Conservation (phyloP, 2,113 vertebrate species). For the Notothenia coriiceps region DNA sequence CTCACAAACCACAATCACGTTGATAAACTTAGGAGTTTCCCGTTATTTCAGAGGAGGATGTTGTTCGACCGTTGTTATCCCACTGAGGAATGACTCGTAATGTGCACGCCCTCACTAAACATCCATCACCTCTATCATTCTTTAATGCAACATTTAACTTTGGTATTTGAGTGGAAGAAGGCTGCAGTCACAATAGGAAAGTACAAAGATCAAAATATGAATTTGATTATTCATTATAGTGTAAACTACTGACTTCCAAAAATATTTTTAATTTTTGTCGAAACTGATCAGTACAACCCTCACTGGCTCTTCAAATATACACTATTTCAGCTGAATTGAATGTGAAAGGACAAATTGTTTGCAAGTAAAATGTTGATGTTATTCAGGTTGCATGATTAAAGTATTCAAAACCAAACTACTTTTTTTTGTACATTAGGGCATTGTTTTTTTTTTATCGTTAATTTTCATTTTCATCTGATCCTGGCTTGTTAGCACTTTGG, state of each 20-base stretch:
- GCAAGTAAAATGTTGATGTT: too few relatives aligned
- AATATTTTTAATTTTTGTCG: background rate
- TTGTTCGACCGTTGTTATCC: background rate
- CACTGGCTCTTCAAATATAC: background rate
- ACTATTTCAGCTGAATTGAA: too few relatives aligned
- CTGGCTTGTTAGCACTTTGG: too few relatives aligned
- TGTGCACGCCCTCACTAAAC: background rate
- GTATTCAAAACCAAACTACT: too few relatives aligned
- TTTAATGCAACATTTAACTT: background rate
- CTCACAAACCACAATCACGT: background rate
- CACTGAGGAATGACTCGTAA: background rate
- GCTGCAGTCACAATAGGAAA: background rate
- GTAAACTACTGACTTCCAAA: background rate
- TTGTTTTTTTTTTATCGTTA: too few relatives aligned
- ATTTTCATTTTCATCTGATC: too few relatives aligned
- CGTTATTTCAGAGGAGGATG: background rate
- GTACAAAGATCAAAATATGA: background rate
- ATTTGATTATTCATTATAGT: too few relatives aligned
- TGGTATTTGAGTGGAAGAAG: background rate
- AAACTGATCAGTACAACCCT: background rate
- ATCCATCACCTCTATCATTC: conserved; percentile 10
- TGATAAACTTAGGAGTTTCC: conserved; percentile 13
- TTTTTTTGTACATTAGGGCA: too few relatives aligned
- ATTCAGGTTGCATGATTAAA: too few relatives aligned
- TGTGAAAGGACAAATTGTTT: too few relatives aligned